These are phyloP conservation scores for Himalopsyche phryganea DNA, from an alignment of 1,140 invertebrate species.

Conservation along the genomic window DNA sequence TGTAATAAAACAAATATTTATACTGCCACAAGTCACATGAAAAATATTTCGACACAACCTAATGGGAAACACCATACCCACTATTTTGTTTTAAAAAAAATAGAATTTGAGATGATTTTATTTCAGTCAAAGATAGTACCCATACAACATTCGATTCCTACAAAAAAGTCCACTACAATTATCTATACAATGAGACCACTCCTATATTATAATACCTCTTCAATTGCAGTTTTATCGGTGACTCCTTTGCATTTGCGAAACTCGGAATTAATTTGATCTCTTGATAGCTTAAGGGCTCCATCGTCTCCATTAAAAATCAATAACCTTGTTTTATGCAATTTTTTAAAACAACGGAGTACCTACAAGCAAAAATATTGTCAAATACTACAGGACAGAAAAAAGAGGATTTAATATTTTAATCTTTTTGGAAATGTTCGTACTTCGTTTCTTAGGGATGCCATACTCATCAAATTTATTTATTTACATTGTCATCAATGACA, in stretches of 20 bases:
- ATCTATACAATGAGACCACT: too few species aligned
- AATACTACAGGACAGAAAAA: too few species aligned
- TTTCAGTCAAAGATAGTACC: background rate
- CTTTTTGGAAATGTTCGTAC: too few species aligned
- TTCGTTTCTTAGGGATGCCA: too few species aligned
- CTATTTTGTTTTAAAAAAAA: background rate
- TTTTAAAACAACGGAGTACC: conserved; percentile 62
- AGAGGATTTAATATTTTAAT: too few species aligned
- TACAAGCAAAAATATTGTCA: conserved; percentile 40
- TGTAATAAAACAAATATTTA: conserved; percentile 40
- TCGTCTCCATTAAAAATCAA: conserved; percentile 61
- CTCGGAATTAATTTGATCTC: conserved; percentile 64
- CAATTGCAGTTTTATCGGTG: conserved; percentile 50
- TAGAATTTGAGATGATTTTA: background rate
- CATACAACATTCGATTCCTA: too few species aligned
- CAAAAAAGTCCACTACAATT: too few species aligned
- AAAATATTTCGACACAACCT: background rate
- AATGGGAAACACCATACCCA: background rate
- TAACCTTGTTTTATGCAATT: conserved; percentile 59
- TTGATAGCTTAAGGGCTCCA: conserved; percentile 54
- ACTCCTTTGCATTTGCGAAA: conserved; percentile 61
- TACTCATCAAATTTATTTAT: too few species aligned
- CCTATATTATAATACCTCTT: conserved; percentile 46
- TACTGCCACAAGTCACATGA: background rate
- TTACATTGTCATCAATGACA: too few species aligned